These are phyloP conservation scores for Dryoscopus gambensis DNA, from an alignment of 2,113 vertebrate genomes.

Conservation along the genomic window DNA sequence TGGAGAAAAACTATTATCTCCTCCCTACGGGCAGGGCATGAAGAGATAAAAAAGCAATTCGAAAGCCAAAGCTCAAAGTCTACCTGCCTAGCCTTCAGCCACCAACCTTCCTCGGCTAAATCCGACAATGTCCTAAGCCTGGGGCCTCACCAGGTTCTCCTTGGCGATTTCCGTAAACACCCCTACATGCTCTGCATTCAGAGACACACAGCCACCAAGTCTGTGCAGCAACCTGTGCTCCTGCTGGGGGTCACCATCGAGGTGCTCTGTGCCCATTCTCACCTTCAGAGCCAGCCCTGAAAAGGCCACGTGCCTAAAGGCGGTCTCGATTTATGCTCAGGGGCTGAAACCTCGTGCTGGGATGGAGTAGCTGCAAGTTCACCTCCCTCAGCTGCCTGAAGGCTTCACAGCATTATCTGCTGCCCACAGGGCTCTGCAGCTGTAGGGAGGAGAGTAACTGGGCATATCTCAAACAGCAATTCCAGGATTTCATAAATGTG, in stretches of 20 bases:
- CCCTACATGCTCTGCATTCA: background rate
- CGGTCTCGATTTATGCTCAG: background rate
- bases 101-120: background rate
- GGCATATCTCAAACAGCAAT: background rate
- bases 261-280: background rate
- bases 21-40: rapidly evolving
- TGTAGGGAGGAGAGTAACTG: background rate
- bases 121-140: background rate
- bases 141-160: background rate
- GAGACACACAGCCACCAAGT: background rate
- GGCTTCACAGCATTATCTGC: background rate
- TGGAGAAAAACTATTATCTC: conserved; percentile 3
- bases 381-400: background rate
- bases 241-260: background rate
- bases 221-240: background rate
- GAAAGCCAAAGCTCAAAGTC: background rate
- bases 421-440: background rate
- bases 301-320: background rate
- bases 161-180: background rate
- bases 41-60: conserved; percentile 33
- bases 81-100: background rate
- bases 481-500: background rate
- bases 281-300: background rate
- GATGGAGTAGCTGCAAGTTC: background rate
- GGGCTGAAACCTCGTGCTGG: background rate